A percentile compares a stretch with the other conserved stretches of the same genome.
phyloP scores from a whole-genome alignment of 2,888 invertebrate species.

The Mycalesis mineus region DNA sequence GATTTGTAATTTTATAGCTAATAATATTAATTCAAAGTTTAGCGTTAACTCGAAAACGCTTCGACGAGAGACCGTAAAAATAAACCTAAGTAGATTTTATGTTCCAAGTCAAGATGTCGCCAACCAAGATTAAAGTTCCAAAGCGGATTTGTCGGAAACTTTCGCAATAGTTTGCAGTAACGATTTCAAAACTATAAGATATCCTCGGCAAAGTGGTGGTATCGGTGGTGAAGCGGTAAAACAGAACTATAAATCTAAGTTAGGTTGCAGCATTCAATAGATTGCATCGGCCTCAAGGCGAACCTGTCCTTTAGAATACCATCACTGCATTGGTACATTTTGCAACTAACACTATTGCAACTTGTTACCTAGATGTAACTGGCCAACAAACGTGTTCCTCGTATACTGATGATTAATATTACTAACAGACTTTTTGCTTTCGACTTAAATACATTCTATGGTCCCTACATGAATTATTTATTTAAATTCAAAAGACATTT shows the following conservation, averaged over 20 bases:
- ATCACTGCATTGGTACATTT: constrained; percentile 31
- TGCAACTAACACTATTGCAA: constrained; percentile 23
- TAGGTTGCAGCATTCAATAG: constrained; percentile 32
- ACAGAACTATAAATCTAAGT: constrained; percentile 31
- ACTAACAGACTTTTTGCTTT: too few relatives aligned
- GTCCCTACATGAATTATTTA: too few relatives aligned
- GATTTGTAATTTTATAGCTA: not conserved
- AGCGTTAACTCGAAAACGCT: not conserved
- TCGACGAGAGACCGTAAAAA: not conserved
- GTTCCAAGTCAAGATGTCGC: constrained; percentile 10
- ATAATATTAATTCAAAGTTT: constrained; percentile 1
- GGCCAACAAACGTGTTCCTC: constrained; percentile 16
- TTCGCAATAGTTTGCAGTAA: constrained; percentile 11
- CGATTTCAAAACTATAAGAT: constrained; percentile 18
- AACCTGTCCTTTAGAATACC: constrained; percentile 35
- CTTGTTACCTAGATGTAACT: constrained; percentile 15
- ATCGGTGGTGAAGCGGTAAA: constrained; percentile 10
- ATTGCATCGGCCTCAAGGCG: constrained; percentile 34
- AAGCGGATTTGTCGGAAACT: constrained; percentile 14
- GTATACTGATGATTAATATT: constrained; percentile 10
- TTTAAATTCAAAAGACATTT: too few relatives aligned
- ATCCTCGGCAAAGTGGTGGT: constrained; percentile 11
- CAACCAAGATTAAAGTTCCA: constrained; percentile 2
- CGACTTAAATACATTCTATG: too few relatives aligned
- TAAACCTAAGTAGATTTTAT: constrained; percentile 8